These are phyloP conservation scores for Colaptes auratus DNA, from an alignment of 2,113 vertebrate species.

Conservation along the genomic window DNA sequence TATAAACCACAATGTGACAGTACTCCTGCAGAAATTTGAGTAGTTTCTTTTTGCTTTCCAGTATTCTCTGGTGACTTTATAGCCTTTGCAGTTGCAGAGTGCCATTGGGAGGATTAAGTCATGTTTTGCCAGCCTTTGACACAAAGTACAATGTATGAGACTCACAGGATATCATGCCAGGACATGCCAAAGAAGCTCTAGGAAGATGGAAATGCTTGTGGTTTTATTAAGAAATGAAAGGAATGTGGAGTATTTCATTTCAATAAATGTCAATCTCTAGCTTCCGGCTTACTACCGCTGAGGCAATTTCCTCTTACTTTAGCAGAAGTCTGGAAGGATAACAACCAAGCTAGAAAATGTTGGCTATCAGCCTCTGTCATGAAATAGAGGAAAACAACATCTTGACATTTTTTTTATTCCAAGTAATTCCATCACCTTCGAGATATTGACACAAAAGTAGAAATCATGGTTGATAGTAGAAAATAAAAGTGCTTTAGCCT, in stretches of 20 bases:
- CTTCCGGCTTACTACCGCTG: neutral
- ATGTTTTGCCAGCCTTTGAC: neutral
- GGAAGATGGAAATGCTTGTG: conserved; percentile 27
- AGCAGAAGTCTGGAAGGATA: neutral
- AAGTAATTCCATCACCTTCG: neutral
- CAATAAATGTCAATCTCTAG: neutral
- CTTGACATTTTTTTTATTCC: neutral
- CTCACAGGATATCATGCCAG: neutral
- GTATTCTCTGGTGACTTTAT: neutral
- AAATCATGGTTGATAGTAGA: neutral
- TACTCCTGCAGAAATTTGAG: neutral
- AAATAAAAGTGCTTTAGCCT: neutral
- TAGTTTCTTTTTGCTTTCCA: neutral
- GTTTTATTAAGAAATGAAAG: conserved; percentile 36
- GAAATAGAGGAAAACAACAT: neutral
- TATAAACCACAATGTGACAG: neutral
- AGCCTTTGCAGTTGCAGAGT: neutral
- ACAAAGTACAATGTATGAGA: neutral
- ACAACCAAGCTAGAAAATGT: neutral
- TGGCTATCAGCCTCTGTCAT: neutral
- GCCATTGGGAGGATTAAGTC: neutral
- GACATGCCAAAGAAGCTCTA: conserved; percentile 15
- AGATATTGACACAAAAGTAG: neutral
- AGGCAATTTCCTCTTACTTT: conserved; percentile 54
- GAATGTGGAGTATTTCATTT: conserved; percentile 8